Evolutionary conservation across 2,888 invertebrate species (phyloP).

Genomic region (Alcis repandata): DNA sequence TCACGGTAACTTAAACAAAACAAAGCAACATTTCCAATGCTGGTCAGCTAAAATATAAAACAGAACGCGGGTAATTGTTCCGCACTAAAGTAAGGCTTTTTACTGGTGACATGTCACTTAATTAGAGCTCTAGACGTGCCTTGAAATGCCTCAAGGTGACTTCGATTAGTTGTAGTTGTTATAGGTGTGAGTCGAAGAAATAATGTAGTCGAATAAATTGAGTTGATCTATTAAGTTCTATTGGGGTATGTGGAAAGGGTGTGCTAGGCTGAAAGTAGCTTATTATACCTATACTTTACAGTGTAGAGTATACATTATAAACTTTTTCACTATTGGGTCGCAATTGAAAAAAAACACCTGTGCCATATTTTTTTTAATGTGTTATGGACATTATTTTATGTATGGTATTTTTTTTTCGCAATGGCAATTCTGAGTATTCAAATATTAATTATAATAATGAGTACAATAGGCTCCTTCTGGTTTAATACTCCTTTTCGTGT

Average conservation of each 20-base stretch:
- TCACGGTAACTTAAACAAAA: background rate
- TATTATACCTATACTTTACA: too few relatives aligned
- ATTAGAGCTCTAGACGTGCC: slow-evolving; percentile 66
- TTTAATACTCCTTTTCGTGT: too few relatives aligned
- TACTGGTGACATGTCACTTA: slow-evolving; percentile 72
- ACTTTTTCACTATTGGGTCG: too few relatives aligned
- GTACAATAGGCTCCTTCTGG: too few relatives aligned
- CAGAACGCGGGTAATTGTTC: slow-evolving; percentile 57
- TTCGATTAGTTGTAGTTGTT: slow-evolving; percentile 16
- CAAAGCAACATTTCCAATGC: slow-evolving; percentile 70
- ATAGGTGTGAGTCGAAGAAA: slow-evolving; percentile 8
- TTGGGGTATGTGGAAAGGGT: background rate
- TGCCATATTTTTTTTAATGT: too few relatives aligned
- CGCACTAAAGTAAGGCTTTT: slow-evolving; percentile 68
- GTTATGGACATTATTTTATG: too few relatives aligned
- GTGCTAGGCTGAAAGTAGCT: too few relatives aligned
- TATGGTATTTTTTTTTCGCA: too few relatives aligned
- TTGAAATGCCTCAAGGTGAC: slow-evolving; percentile 23
- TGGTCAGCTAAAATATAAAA: slow-evolving; percentile 59
- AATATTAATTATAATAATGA: too few relatives aligned
- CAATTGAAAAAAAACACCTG: too few relatives aligned
- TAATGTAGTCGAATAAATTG: slow-evolving; percentile 11
- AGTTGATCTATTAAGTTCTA: background rate
- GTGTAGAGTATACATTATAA: too few relatives aligned
- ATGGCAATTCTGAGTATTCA: too few relatives aligned